These are phyloP conservation scores for Patella pellucida DNA, from an alignment of 2,888 invertebrate species.

Conservation along the genomic window DNA sequence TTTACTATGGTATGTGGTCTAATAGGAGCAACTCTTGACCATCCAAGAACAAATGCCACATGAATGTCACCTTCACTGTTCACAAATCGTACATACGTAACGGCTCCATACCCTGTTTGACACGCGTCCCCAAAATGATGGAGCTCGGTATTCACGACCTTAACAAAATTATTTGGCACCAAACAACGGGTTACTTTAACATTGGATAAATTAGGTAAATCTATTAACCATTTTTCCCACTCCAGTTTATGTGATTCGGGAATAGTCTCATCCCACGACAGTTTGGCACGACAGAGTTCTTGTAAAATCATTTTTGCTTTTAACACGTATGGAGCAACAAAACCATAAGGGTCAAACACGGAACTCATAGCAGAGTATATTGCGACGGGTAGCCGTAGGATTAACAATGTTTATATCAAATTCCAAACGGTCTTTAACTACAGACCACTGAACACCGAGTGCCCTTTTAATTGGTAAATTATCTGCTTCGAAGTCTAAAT, in stretches of 20 bases:
- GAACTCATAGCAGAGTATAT: conserved; percentile 16
- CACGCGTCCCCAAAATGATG: conserved; percentile 20
- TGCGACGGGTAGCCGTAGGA: neutral
- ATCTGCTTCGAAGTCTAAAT: conserved; percentile 17
- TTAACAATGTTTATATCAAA: neutral
- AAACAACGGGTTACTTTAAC: neutral
- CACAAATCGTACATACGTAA: conserved; percentile 9
- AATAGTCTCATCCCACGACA: conserved; percentile 13
- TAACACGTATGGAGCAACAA: conserved; percentile 18
- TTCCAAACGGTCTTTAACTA: conserved; percentile 14
- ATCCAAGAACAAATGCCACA: conserved; percentile 1
- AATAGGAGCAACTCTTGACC: conserved; percentile 17
- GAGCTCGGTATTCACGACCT: neutral
- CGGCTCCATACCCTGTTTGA: neutral
- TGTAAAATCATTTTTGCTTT: neutral
- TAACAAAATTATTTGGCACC: neutral
- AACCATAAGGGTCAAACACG: conserved; percentile 20
- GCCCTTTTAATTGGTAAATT: conserved; percentile 20
- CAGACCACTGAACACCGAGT: conserved; percentile 25
- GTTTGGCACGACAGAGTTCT: neutral
- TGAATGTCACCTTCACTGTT: conserved; percentile 11
- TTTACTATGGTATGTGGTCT: conserved; percentile 15
- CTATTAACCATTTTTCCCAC: conserved; percentile 16
- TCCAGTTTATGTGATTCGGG: neutral
- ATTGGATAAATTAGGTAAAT: conserved; percentile 1